Evolutionary conservation across 2,113 vertebrate genomes (phyloP), one percentile per base, ranked within the genome.

Genomic region (Okapia johnstoni): DNA sequence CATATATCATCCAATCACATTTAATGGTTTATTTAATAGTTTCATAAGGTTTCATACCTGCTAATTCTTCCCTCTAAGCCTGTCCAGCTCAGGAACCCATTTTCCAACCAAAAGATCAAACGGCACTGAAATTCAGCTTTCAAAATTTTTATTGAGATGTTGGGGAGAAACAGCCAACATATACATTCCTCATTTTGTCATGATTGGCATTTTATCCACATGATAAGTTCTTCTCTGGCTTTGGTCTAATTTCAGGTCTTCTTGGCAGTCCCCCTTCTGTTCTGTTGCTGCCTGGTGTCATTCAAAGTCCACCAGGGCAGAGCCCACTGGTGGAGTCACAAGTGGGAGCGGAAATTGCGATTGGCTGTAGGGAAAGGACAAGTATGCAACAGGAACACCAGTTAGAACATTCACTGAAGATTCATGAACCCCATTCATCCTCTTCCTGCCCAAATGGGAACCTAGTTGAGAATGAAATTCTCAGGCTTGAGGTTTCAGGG

Each of bases 111-210:
- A 94, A 85, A 90, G 30, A 93, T 28, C 40, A 90, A 89, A 93
- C 43, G 52, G 95, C 91, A 76, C 90, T 80, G 48, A 80, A n/a
- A 80, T 95, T 83, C 30, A 36, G 46, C 85, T 96, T 95, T 97
- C 90, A 91, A 95, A 83, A 90, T 26, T 98, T 98, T 98, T 98
- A 98, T 97, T 98, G 97, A 96, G 95, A 95, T 96, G 90, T 92
- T 96, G 77, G 46, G 94, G 94, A 98, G 94, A 96, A 97, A 95
- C 66, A 83, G 97, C 96, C 97, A 95, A 96, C 97, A 89, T 96
- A 97, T 94, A 94, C 92, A 87, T 94, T 96, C 95, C 88, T 97
- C 86, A 96, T 90, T 97, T 96, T 4, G 0, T 97, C 93, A 80
- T 21, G 6, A 55, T n/a, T 97, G 97, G 95, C 61, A 70, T 98